Evolutionary conservation across 2,113 vertebrate genomes (phyloP), one percentile per base, ranked within the genome.

Genomic region (Oreochromis aureus): DNA sequence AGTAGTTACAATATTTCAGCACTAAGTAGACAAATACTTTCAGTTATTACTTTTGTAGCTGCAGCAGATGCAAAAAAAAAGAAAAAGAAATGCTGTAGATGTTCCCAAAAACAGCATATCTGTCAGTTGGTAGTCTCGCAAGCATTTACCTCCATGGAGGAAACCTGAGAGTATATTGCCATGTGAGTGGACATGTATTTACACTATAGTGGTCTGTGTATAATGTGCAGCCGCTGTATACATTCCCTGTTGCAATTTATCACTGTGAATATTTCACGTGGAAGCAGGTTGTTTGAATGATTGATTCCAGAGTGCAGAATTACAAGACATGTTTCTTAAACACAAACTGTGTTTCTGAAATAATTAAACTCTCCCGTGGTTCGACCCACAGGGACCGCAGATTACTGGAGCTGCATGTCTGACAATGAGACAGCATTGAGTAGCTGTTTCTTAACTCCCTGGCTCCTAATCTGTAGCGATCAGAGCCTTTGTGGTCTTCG

Each of bases 181-280:
- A 83, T 92, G 92, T 82, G 86, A 90, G 85, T 66, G 83, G 91
- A 94, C 90, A 22, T 91, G 93, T 94, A 94, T 94, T 95, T 93
- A 95, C 93, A 92, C 89, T 90, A 66, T 39, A 88, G 85, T 27
- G 59, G 86, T 93, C 86, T 92, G 90, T 94, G 86, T 92, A 89
- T 94, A 94, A 91, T 87, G 91, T 86, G 56, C 85, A 87, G 88
- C 88, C 86, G 54, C 88, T 94, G 93, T 92, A 87, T 93, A 92
- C 92, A 93, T 94, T 95, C 93, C 93, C 92, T 34, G 5, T 87
- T 78, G 82, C 90, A 55, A 91, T 94, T 88, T 89, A 92, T 93
- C 91, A 94, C 90, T 46, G 3, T 16, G 83, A 87, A 85, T 76
- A 76, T 82, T 93, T 93, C 86, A 91, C 53, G 12, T 91, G 87